Conservation (phyloP, 2,888 invertebrate genomes). For the Caenorhabditis japonica region DNA sequence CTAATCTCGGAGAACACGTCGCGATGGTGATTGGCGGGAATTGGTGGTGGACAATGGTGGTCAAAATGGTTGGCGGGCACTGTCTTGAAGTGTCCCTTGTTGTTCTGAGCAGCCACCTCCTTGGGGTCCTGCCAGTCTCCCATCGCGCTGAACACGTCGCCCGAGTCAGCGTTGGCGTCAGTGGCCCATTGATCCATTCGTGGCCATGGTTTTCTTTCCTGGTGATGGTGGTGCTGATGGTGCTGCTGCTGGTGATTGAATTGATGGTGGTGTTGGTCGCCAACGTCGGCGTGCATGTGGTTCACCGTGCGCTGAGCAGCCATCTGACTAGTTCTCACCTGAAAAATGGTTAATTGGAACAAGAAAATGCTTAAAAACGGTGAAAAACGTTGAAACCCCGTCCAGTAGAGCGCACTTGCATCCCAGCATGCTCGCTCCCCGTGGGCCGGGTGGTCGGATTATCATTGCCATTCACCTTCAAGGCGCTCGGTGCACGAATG, state of each 20-base stretch:
- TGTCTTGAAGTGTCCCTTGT: too few relatives aligned
- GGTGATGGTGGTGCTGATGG: not conserved
- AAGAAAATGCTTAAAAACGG: too few relatives aligned
- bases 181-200: not conserved
- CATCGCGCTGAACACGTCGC: slow-evolving; percentile 20
- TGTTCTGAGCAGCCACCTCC: not conserved
- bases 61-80: not conserved
- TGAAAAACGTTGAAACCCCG: too few relatives aligned
- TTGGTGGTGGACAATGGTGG: not conserved
- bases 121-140: not conserved
- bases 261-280: not conserved
- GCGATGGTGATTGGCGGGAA: not conserved
- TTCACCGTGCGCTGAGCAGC: too few relatives aligned
- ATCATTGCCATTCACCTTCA: too few relatives aligned
- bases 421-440: too few relatives aligned
- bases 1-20: not conserved
- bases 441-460: too few relatives aligned
- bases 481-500: too few relatives aligned
- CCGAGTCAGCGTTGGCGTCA: not conserved
- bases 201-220: not conserved
- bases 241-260: not conserved
- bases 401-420: too few relatives aligned
- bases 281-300: too few relatives aligned
- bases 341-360: too few relatives aligned
- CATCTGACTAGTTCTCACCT: not conserved